A percentile compares a stretch with the other conserved stretches of the same genome.
These are phyloP conservation scores for Trematomus loennbergii DNA, from an alignment of 2,113 vertebrate genomes.

Conservation along the genomic window DNA sequence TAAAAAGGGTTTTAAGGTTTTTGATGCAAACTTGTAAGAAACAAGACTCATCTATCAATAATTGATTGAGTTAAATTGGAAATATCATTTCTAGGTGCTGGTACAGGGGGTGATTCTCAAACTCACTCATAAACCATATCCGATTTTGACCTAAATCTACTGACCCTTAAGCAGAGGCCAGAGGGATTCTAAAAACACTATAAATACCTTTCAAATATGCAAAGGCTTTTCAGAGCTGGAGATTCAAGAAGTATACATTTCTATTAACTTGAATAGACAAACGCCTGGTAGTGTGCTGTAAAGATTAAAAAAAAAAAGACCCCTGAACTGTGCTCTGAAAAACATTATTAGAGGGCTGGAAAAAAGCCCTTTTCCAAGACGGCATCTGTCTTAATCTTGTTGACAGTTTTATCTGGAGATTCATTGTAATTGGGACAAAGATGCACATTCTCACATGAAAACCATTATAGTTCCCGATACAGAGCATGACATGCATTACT, in stretches of 20 bases:
- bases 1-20: neutral
- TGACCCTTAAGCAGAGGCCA: neutral
- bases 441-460: conserved; percentile 17
- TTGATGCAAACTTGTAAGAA: neutral
- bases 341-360: neutral
- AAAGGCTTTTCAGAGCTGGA: neutral
- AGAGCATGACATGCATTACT: conserved; percentile 24
- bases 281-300: neutral
- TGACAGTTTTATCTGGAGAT: conserved; percentile 7
- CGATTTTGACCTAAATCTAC: conserved; percentile 1
- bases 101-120: neutral
- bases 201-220: neutral
- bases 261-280: neutral
- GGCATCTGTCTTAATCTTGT: conserved; percentile 10
- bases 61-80: neutral
- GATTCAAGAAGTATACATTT: neutral
- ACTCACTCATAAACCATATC: neutral
- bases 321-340: neutral
- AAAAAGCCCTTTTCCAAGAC: conserved; percentile 25
- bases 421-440: conserved; percentile 6
- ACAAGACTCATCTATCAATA: neutral
- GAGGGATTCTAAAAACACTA: neutral
- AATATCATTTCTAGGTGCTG: neutral
- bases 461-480: conserved; percentile 16
- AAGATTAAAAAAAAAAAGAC: conserved; percentile 12